Evolutionary conservation across 2,797 vertebrate species (phyloP).

Genomic region (Coregonus suidteri): DNA sequence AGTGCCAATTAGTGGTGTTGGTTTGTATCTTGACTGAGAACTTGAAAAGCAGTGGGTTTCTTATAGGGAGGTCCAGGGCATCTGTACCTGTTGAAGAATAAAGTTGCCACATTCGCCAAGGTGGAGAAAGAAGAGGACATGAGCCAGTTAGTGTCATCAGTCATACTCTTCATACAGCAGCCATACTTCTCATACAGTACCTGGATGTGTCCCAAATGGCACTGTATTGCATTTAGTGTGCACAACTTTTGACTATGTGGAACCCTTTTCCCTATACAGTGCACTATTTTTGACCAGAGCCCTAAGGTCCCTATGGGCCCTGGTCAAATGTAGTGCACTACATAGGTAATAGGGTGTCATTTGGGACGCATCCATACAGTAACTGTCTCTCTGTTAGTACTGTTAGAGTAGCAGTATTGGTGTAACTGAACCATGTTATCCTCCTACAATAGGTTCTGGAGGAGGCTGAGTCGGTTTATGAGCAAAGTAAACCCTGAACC

Average conservation of each 20-base stretch:
- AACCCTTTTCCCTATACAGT: too few relatives aligned
- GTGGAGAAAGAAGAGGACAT: conserved; percentile 99
- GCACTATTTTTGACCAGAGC: too few relatives aligned
- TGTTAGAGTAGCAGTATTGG: not conserved
- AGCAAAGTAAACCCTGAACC: conserved; percentile 97
- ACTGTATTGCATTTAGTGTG: too few relatives aligned
- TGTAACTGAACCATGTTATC: not conserved
- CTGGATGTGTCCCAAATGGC: too few relatives aligned
- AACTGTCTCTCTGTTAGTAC: not conserved
- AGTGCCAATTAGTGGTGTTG: not conserved
- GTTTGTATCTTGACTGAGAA: not conserved
- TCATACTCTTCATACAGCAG: too few relatives aligned
- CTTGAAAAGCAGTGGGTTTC: conserved; percentile 22
- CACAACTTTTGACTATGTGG: too few relatives aligned
- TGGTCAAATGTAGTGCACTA: too few relatives aligned
- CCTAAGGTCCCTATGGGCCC: too few relatives aligned
- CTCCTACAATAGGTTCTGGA: conserved; percentile 88
- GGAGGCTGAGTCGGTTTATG: conserved; percentile 92
- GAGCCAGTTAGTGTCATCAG: conserved; percentile 87
- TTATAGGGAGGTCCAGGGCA: conserved; percentile 93
- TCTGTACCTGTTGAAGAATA: conserved; percentile 96
- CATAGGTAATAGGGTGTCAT: too few relatives aligned
- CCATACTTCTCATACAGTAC: too few relatives aligned
- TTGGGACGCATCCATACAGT: too few relatives aligned
- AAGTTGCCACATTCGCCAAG: conserved; percentile 98